A percentile compares a stretch with the other conserved stretches of the same genome.
phyloP scores from a whole-genome alignment of 2,888 invertebrate species.

The Ophion obscuratus region DNA sequence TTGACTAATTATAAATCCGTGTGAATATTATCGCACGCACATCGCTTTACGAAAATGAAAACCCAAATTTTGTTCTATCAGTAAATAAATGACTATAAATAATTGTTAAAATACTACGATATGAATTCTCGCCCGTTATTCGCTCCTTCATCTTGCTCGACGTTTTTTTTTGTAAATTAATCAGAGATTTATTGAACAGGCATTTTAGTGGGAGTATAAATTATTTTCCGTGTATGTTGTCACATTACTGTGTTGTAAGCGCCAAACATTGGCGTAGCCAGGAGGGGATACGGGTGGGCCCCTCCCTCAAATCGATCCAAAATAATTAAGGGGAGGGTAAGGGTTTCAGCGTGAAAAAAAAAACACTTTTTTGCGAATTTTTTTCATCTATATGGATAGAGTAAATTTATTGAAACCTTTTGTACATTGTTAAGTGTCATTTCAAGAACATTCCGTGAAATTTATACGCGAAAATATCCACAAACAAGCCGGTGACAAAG shows the following conservation, averaged over 20 bases:
- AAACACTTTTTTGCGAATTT: too few relatives aligned
- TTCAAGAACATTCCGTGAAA: too few relatives aligned
- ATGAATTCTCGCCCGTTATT: neutral
- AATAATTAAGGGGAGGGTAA: too few relatives aligned
- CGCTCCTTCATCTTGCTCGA: neutral
- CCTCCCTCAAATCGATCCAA: too few relatives aligned
- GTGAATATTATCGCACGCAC: neutral
- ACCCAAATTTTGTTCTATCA: neutral
- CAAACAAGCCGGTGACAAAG: too few relatives aligned
- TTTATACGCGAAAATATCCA: too few relatives aligned
- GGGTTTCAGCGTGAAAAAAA: too few relatives aligned
- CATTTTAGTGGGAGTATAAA: neutral
- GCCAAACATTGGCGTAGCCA: neutral
- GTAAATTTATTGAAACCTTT: too few relatives aligned
- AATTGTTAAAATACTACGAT: neutral
- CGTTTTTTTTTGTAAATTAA: neutral
- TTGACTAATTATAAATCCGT: neutral
- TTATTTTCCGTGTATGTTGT: neutral
- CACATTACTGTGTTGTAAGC: neutral
- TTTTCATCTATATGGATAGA: too few relatives aligned
- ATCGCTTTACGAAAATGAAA: neutral
- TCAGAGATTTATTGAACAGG: neutral
- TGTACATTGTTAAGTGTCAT: too few relatives aligned
- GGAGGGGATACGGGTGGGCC: too few relatives aligned
- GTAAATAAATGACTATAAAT: neutral